Base-by-base conservation (phyloP, 2,888 invertebrate species). In the Lepidochitona cinerea region DNA sequence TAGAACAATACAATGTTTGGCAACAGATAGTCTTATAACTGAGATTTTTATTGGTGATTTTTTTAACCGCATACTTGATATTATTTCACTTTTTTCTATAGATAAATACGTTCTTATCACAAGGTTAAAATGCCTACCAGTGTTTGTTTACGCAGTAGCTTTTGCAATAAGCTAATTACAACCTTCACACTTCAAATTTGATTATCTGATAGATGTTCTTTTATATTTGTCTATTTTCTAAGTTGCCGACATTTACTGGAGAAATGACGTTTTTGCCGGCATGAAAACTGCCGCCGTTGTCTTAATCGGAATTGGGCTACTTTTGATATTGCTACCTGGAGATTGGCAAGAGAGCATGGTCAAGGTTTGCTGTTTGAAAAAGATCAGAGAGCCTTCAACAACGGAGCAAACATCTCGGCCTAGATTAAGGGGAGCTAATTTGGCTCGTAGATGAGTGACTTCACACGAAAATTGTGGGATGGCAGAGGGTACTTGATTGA, bases 271-370 rank as follows among this genome's bases (percentile, higher is more conserved):
- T 85, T 97, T 97, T 91, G 95, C 95, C 86, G 97, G 97, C 59
- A 98, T 97, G 97, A 96, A 97, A 92, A 92, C 97, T 85, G 95
- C 97, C n/a, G 97, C 97, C 36, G 95, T 97, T 89, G 95, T 97
- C 81, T 92, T 97, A 71, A 97, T 97, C 84, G 94, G 95, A 0
- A 95, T 96, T 72, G 97, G 97, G 70, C 97, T 97, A 92, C 95
- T 96, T 91, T 93, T 97, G 71, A 97, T 97, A 77, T 95, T 97
- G 94, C 95, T 97, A 84, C 97, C 97, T 0, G 96, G 96, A 91
- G 97, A 97, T 92, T 97, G 97, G 97, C 97, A 79, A 7, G 64
- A 72, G 14, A 59, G 68, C 37, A 35, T 79, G 18, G 71, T 78
- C 26, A 70, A 73, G 33, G 68, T 69, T 26, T 59, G 79, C 37